Evolutionary conservation across 2,888 invertebrate species (phyloP).

Genomic region (Capitulum mitella): DNA sequence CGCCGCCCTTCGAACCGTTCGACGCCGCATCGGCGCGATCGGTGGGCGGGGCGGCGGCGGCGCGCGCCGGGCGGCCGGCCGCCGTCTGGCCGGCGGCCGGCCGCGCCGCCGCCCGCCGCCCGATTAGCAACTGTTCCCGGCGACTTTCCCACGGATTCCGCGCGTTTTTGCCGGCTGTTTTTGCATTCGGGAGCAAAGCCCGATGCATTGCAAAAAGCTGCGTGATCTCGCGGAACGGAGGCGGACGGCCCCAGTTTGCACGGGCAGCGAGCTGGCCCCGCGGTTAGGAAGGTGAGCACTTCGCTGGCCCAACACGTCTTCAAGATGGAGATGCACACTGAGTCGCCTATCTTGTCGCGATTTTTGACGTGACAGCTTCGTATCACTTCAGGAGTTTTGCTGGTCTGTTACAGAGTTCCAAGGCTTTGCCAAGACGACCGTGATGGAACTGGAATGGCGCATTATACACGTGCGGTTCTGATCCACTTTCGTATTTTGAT

Average conservation of each 20-base stretch:
- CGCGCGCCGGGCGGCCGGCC: not conserved
- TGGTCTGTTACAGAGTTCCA: no score
- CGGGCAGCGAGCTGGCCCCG: no score
- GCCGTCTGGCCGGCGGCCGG: not conserved
- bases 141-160: constrained; percentile 14
- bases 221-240: not conserved
- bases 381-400: no score
- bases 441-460: no score
- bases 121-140: not conserved
- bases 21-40: not conserved
- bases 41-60: constrained; percentile 5
- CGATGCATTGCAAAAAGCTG: not conserved
- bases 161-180: not conserved
- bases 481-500: not conserved
- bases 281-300: no score
- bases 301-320: no score
- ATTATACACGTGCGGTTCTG: not conserved
- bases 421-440: no score
- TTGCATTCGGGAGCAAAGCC: not conserved
- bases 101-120: not conserved
- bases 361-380: no score
- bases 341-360: no score
- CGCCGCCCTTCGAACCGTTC: not conserved
- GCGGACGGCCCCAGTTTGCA: not conserved
- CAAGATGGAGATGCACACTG: no score